Percentiles rank a stretch among this genome's conserved stretches.
phyloP scores from a whole-genome alignment of 2,113 vertebrate species.

The Aegithalos caudatus region DNA sequence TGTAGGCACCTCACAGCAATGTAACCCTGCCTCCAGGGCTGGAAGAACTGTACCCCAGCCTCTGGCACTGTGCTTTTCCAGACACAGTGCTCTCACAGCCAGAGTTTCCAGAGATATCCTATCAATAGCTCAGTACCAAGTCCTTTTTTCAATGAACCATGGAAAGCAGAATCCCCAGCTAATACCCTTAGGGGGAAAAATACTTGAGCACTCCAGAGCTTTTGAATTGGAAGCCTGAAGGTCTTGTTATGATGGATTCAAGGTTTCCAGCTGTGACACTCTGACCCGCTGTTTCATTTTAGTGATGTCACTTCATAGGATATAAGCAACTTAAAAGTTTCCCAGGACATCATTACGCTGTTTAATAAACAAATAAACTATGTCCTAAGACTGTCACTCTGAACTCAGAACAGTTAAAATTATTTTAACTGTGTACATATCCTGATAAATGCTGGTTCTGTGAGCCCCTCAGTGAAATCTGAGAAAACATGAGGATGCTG shows the following conservation, averaged over 20 bases:
- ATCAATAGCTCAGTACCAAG: background rate
- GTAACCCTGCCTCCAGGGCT: background rate
- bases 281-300: conserved; percentile 29
- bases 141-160: background rate
- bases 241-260: conserved; percentile 51
- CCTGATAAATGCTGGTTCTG: background rate
- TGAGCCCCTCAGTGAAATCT: background rate
- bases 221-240: conserved; percentile 30
- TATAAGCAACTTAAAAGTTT: conserved; percentile 56
- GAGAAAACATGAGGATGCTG: background rate
- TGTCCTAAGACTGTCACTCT: background rate
- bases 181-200: background rate
- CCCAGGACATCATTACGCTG: conserved; percentile 51
- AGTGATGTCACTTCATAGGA: conserved; percentile 57
- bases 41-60: background rate
- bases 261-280: conserved; percentile 63
- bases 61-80: background rate
- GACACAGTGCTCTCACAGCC: background rate
- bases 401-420: conserved; percentile 28
- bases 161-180: background rate
- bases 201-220: background rate
- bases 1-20: background rate
- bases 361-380: conserved; percentile 52
- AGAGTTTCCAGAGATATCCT: background rate
- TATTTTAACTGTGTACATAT: background rate